A percentile compares a stretch with the other conserved stretches of the same genome.
phyloP scores from a whole-genome alignment of 2,113 vertebrate species.

The Elgaria multicarinata region DNA sequence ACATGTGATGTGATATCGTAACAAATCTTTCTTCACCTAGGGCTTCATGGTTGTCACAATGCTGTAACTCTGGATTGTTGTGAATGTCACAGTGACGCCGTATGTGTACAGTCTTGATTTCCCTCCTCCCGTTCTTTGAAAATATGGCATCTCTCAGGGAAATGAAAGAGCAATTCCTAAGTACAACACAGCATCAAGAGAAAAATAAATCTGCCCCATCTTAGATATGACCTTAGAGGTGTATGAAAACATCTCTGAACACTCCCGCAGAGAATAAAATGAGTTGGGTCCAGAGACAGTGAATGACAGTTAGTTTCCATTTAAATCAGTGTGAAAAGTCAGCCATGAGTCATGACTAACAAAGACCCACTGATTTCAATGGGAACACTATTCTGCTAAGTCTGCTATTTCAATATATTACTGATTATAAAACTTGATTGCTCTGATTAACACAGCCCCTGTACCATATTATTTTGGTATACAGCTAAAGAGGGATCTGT shows the following conservation, averaged over 20 bases:
- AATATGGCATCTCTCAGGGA: neutral
- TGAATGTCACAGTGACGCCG: constrained; percentile 7
- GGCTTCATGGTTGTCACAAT: constrained; percentile 44
- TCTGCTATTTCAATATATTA: neutral
- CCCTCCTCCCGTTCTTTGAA: constrained; percentile 21
- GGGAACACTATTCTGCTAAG: neutral
- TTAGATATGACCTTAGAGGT: neutral
- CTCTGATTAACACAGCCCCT: neutral
- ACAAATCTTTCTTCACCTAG: constrained; percentile 35
- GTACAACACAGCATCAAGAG: neutral
- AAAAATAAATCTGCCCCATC: neutral
- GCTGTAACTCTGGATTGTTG: constrained; percentile 29
- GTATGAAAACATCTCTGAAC: neutral
- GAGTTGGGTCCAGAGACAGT: neutral
- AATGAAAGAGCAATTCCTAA: neutral
- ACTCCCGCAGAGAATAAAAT: neutral
- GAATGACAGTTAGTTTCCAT: neutral
- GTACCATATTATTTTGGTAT: too few species aligned
- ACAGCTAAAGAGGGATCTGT: too few species aligned
- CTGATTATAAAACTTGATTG: neutral
- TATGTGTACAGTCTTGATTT: neutral
- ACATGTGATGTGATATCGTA: constrained; percentile 26
- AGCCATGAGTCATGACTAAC: neutral
- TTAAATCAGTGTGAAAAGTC: neutral
- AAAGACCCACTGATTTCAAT: neutral